These are phyloP conservation scores for Volucella inanis DNA, from an alignment of 2,888 invertebrate genomes.

Conservation along the genomic window DNA sequence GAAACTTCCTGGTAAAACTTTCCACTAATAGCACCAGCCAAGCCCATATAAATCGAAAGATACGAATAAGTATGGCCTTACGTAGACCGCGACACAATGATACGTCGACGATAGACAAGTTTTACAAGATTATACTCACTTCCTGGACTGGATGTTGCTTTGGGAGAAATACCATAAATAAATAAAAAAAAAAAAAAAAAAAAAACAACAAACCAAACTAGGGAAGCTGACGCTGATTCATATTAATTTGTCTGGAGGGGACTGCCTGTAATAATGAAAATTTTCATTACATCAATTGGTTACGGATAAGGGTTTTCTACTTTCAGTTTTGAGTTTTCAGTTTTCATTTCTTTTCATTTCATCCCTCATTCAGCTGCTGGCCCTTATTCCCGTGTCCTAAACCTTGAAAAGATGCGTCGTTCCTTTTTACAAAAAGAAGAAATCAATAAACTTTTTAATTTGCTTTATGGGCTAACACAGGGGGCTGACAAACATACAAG, in stretches of 20 bases:
- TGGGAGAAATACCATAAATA: no score
- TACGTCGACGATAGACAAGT: constrained; percentile 55
- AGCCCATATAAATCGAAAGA: constrained; percentile 29
- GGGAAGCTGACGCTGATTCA: constrained; percentile 1
- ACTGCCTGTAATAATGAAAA: constrained; percentile 52
- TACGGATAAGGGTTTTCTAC: constrained; percentile 47
- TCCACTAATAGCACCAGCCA: constrained; percentile 30
- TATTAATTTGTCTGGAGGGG: constrained; percentile 66
- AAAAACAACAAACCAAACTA: background rate
- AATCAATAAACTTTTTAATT: constrained; percentile 61
- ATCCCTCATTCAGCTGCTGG: constrained; percentile 6
- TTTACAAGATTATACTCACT: constrained; percentile 47
- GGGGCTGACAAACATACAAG: background rate
- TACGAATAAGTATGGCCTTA: background rate
- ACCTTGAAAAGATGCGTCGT: constrained; percentile 3
- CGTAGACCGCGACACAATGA: constrained; percentile 39
- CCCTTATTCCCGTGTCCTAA: background rate
- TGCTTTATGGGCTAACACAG: constrained; percentile 44
- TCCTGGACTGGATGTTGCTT: constrained; percentile 1
- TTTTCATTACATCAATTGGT: constrained; percentile 69
- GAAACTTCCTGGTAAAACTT: constrained; percentile 66
- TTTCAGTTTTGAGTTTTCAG: constrained; percentile 43
- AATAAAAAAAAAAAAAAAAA: background rate
- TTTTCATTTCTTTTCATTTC: constrained; percentile 27
- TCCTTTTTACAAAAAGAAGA: background rate